These are phyloP conservation scores for Diprion similis DNA, from an alignment of 1,140 invertebrate species.

Conservation along the genomic window DNA sequence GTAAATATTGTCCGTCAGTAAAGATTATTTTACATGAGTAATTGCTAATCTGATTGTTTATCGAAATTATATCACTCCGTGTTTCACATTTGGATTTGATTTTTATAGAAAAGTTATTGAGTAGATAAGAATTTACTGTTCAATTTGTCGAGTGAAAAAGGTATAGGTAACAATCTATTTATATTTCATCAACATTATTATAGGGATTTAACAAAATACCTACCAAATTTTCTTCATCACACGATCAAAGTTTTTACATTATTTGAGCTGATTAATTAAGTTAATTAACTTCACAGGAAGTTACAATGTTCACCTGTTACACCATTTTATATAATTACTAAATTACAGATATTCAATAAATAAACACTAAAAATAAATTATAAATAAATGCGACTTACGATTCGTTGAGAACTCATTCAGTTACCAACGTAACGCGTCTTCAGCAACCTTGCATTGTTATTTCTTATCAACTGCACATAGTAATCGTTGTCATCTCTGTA, in stretches of 20 bases:
- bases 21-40: too few relatives aligned
- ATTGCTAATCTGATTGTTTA: too few relatives aligned
- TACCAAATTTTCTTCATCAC: too few relatives aligned
- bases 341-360: neutral
- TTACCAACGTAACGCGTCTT: conserved; percentile 28
- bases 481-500: conserved; percentile 26
- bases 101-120: neutral
- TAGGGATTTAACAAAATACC: too few relatives aligned
- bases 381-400: conserved; percentile 7
- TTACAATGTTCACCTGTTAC: conserved; percentile 1
- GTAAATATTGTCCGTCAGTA: too few relatives aligned
- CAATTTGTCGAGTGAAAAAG: too few relatives aligned
- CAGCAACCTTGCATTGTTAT: conserved; percentile 26
- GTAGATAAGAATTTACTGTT: too few relatives aligned
- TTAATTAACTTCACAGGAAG: too few relatives aligned
- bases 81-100: neutral
- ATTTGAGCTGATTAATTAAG: too few relatives aligned
- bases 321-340: neutral
- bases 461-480: conserved; percentile 29
- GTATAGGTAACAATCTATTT: too few relatives aligned
- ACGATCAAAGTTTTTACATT: too few relatives aligned
- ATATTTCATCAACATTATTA: too few relatives aligned
- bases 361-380: neutral
- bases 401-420: conserved; percentile 9
- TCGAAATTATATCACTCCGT: neutral